Base-by-base conservation (phyloP, 2,113 vertebrate genomes). In the Alligator sinensis region DNA sequence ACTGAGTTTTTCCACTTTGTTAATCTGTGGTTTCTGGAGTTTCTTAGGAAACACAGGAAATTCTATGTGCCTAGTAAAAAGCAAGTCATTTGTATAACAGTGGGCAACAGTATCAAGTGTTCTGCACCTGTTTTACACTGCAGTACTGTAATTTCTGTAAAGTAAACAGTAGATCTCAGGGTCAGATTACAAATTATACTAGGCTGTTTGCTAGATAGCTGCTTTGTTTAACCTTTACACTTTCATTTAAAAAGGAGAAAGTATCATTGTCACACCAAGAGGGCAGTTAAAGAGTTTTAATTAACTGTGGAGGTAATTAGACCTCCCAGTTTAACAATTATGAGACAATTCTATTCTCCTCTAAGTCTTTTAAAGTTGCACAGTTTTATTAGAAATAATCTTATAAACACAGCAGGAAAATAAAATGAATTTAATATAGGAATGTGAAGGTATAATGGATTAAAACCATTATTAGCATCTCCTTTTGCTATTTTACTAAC, bases 251-350 rank as follows among this genome's bases (percentile, higher is more conserved):
- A 95, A 97, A 96, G 83, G 86, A 96, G 78, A 79, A 83, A 93
- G 74, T 89, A 96, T 94, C 83, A 93, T 70, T 95, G 93, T 94
- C 84, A 97, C 87, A 94, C 90, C 87, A 94, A 89, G 59, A 94
- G 87, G 79, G 80, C 90, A 95, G 95, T 96, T 97, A 92, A 97
- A 97, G 80, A 93, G 80, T 94, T 97, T 96, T 96, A 95, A 95
- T 97, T 97, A 96, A 94, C 93, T 95, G 76, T 95, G 90, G 86
- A 78, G 90, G 80, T 94, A 97, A 96, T 94, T 97, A 95, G 90
- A 96, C 95, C 89, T 89, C 92, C 94, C 79, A 86, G 74, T 96
- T 96, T 91, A 94, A 95, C 86, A 82, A 97, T 93, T 93, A 95
- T 62, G 61, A 80, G 83, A 80, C 60, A 95, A 94, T 94, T 97